Base-by-base conservation (phyloP, 1,140 invertebrate genomes). In the Lasioglossum baleicum region DNA sequence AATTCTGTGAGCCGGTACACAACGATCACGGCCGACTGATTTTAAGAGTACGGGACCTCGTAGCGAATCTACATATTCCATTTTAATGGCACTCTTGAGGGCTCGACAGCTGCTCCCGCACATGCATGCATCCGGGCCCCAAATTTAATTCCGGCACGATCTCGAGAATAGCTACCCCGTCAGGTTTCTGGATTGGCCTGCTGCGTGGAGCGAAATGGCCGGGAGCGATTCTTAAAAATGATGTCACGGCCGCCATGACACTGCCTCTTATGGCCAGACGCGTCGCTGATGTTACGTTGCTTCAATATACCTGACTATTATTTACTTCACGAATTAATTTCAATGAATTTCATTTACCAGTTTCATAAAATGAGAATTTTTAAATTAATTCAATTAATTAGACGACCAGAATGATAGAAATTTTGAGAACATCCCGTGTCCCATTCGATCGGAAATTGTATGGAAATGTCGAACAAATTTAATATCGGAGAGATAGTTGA, bases 121-220 rank as follows among this genome's bases (percentile, higher is more conserved):
- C 42, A 68, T 64, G 73, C 22, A 11, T 53, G 51, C 70, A 79
- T 65, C 75, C 31, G 76, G 68, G 51, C 51, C 68, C 61, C 13
- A 53, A 79, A 88, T 88, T 86, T 86, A 87, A 89, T 89, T 87
- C 83, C 68, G 84, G 81, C 69, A 83, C 75, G 83, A 83, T 85
- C 84, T 87, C 77, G 79, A 83, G 87, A 90, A 86, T 82, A 83
- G 51, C 51, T 53, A 6, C 51, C 15, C 2, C 13, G 51, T 15
- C 61, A n/a, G 11, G 22, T 26, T 22, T 1, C 40, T 2, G 40
- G 64, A 65, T 65, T 17, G 40, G 44, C 7, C 64, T 8, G n/a
- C 7, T 2, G 17, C 51, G 76, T 82, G 58, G 68, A 64, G 64
- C 70, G 64, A 71, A 84, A 87, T 80, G 65, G 82, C 60, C 68